These are phyloP conservation scores for Anguilla japonica DNA, from an alignment of 2,113 vertebrate species.

Conservation along the genomic window DNA sequence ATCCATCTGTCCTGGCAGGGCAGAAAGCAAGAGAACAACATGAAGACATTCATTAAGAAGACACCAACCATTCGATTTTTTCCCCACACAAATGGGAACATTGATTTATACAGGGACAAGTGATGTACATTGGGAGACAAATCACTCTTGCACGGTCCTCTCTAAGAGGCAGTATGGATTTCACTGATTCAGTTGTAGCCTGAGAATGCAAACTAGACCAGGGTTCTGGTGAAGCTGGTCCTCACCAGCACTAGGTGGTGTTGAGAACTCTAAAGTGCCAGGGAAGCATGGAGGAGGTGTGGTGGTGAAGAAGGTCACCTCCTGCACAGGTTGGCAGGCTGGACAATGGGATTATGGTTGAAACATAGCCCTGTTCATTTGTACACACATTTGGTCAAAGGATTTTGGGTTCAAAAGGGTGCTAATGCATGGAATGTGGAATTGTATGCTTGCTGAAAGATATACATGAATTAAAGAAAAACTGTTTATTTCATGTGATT, in stretches of 20 bases:
- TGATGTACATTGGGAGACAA: background rate
- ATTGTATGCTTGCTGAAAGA: too few relatives aligned
- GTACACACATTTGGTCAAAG: too few relatives aligned
- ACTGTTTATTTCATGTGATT: too few relatives aligned
- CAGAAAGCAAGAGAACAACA: background rate
- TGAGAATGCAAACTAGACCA: too few relatives aligned
- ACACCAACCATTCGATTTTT: background rate
- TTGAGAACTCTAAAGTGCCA: too few relatives aligned
- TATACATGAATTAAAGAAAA: too few relatives aligned
- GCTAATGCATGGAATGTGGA: too few relatives aligned
- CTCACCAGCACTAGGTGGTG: background rate
- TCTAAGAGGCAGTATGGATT: background rate
- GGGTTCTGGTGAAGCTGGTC: background rate
- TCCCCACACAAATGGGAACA: background rate
- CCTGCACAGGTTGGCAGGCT: too few relatives aligned
- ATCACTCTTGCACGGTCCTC: background rate
- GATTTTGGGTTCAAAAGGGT: too few relatives aligned
- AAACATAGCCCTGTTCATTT: too few relatives aligned
- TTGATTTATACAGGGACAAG: background rate
- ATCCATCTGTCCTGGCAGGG: background rate
- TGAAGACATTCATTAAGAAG: background rate
- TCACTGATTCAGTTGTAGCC: background rate
- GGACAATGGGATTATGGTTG: too few relatives aligned
- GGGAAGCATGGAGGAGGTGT: background rate
- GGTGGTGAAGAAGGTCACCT: background rate